Base-by-base conservation (phyloP, 2,797 vertebrate species). In the Manis crassicaudata region DNA sequence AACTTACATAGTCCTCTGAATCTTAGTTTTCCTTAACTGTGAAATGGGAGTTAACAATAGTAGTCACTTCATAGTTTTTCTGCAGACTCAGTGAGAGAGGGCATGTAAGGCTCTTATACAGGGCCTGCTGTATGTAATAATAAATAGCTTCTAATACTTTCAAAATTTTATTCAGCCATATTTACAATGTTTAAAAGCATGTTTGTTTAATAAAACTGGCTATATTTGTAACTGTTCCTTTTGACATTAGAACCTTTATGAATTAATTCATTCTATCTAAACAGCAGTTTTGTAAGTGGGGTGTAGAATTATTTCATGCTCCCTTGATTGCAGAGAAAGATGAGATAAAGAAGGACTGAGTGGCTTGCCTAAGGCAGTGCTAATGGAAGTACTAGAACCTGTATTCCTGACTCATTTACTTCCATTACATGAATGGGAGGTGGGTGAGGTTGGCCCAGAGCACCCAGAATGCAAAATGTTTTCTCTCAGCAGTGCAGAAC, bases 191-290 rank as follows among this genome's bases (percentile, higher is more conserved):
- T 96, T 95, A 75, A 80, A 95, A 95, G 80, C 16, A 46, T n/a
- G 35, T 43, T n/a, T n/a, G 16, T 21, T 86, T 80, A 92, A 76
- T 81, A 93, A 93, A 94, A 94, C 46, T 35, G 70, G 29, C 86
- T 83, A 54, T 25, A 16, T 83, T 84, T 91, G 6, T 67, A 96
- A 90, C 50, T 52, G 63, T 16, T 79, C 12, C 52, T 82, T 96
- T 90, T 92, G 85, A 88, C 83, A 90, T 96, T 90, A 88, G 93
- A 90, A 87, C 72, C 79, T 94, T 96, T 75, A 93, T 54, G 80
- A 62, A 65, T 92, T 95, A 86, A 89, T 96, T 81, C 46, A 86
- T 96, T 96, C 81, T 87, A 79, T n/a, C n/a, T 35, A 73, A 91
- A 79, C 65, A 50, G 93, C 91, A 77, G 3, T 90, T 95, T 68